Evolutionary conservation across 2,888 invertebrate genomes (phyloP).

Genomic region (Morpho helenor): DNA sequence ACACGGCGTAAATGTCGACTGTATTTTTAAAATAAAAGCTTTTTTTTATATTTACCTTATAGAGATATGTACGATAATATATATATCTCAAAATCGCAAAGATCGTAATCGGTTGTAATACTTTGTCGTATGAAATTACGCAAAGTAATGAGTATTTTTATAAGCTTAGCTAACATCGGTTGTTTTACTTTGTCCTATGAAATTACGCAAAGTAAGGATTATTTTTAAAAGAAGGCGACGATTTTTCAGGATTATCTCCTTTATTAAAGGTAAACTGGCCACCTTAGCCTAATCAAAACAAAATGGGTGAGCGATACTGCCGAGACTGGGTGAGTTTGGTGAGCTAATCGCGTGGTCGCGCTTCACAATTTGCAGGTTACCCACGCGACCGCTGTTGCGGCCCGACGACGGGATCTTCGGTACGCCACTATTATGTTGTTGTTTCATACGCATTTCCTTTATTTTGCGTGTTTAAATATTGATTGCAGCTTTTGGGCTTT

Average conservation of each 20-base stretch:
- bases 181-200: no score
- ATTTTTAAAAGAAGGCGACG: not conserved
- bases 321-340: constrained; percentile 28
- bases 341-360: constrained; percentile 53
- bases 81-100: no score
- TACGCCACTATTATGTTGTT: constrained; percentile 28
- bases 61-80: no score
- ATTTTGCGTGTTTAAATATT: not conserved
- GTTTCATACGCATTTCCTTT: constrained; percentile 18
- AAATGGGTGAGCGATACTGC: constrained; percentile 17
- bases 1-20: no score
- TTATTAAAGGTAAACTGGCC: constrained; percentile 9
- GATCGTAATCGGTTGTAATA: no score
- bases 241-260: not conserved
- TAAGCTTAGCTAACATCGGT: no score
- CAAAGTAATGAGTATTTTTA: not conserved
- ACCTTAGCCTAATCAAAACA: constrained; percentile 20
- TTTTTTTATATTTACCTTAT: no score
- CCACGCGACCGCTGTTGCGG: constrained; percentile 41
- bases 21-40: no score
- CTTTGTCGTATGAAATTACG: no score
- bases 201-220: no score
- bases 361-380: constrained; percentile 57
- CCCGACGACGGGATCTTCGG: constrained; percentile 29
- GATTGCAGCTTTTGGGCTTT: not conserved